Percentiles rank a stretch among this genome's conserved stretches.
phyloP scores from a whole-genome alignment of 1,140 invertebrate species.

The Atta texana region DNA sequence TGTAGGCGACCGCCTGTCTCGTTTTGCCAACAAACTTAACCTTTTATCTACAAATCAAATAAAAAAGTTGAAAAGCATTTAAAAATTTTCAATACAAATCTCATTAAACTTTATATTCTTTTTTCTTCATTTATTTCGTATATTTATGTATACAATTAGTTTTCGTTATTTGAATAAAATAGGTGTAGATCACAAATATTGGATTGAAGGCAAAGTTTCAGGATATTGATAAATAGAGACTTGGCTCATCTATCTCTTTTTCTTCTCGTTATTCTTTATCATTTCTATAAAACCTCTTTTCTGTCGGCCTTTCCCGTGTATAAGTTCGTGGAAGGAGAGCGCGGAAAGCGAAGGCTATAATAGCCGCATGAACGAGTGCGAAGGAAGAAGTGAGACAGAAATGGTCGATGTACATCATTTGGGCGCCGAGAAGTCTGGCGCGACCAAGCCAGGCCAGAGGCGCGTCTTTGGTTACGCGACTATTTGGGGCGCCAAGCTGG shows the following conservation, averaged over 20 bases:
- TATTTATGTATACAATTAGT: conserved; percentile 14
- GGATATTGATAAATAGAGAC: conserved; percentile 58
- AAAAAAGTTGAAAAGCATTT: conserved; percentile 23
- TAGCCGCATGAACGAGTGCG: conserved; percentile 7
- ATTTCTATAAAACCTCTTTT: conserved; percentile 7
- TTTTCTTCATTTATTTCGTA: neutral
- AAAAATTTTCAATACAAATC: conserved; percentile 45
- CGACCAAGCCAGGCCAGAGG: conserved; percentile 78
- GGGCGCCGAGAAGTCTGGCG: conserved; percentile 86
- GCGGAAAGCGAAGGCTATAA: conserved; percentile 70
- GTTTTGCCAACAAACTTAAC: conserved; percentile 49
- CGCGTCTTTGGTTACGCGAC: conserved; percentile 86
- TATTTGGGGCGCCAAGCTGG: conserved; percentile 86
- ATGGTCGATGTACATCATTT: conserved; percentile 81
- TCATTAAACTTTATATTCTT: conserved; percentile 10
- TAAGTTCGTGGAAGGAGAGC: conserved; percentile 65
- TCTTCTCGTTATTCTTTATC: conserved; percentile 36
- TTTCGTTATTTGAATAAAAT: conserved; percentile 45
- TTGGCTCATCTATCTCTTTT: conserved; percentile 49
- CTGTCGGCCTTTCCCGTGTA: neutral
- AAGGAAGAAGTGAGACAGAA: conserved; percentile 63
- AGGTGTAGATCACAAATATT: conserved; percentile 42
- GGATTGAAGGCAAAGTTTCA: conserved; percentile 59
- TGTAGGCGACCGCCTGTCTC: conserved; percentile 58
- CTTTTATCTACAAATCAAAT: neutral